phyloP scores from a whole-genome alignment of 2,113 vertebrate genomes.

The Notothenia coriiceps region DNA sequence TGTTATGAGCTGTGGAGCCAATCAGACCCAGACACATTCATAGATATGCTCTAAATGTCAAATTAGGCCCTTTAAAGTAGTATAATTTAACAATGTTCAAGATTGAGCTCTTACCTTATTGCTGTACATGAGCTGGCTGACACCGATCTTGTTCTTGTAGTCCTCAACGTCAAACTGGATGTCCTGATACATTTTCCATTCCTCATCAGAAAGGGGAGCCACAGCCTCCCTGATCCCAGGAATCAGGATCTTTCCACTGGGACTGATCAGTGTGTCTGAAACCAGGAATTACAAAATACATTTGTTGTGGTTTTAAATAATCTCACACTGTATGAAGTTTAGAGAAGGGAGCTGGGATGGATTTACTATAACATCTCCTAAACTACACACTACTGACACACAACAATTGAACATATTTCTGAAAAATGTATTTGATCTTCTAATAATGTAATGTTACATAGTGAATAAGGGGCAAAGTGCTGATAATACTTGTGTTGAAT shows the following conservation, averaged over 20 bases:
- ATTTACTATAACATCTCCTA: no score
- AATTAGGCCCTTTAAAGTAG: neutral
- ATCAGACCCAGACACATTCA: no score
- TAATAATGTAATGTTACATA: no score
- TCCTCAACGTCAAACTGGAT: conserved; percentile 88
- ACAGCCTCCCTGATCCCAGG: conserved; percentile 90
- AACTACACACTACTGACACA: no score
- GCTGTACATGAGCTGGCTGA: conserved; percentile 86
- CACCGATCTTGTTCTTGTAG: conserved; percentile 83
- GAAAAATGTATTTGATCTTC: no score
- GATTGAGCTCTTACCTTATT: conserved; percentile 85
- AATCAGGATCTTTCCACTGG: conserved; percentile 89
- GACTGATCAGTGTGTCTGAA: conserved; percentile 89
- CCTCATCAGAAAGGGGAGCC: conserved; percentile 85
- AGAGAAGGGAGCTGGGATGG: no score
- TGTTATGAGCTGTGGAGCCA: no score
- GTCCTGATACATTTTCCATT: conserved; percentile 84
- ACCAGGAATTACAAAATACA: neutral
- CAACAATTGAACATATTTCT: no score
- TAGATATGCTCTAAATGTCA: no score
- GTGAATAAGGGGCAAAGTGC: no score
- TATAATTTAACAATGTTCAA: neutral
- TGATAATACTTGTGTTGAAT: no score
- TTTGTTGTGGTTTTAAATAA: neutral
- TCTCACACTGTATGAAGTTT: no score